Percentiles rank a stretch among this genome's conserved stretches.
phyloP scores from a whole-genome alignment of 1,140 invertebrate genomes.

The Bombus breviceps region DNA sequence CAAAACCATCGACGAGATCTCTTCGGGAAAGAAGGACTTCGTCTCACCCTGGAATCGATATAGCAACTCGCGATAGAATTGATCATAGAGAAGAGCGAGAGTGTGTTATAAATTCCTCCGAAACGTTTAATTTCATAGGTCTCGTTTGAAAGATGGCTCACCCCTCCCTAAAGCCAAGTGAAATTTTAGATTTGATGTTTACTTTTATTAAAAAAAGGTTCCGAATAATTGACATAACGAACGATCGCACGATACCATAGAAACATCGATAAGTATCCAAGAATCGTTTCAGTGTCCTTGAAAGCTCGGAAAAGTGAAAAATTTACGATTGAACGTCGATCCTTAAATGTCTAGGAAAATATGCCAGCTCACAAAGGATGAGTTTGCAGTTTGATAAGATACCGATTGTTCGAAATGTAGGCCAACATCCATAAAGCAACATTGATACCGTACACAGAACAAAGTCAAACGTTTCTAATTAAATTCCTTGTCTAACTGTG shows the following conservation, averaged over 20 bases:
- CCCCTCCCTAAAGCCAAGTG: too few relatives aligned
- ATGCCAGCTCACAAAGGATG: neutral
- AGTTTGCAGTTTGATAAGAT: neutral
- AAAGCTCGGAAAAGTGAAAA: neutral
- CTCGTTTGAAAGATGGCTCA: neutral
- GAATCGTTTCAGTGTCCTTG: too few relatives aligned
- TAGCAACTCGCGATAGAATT: too few relatives aligned
- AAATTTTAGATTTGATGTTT: too few relatives aligned
- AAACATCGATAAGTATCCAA: too few relatives aligned
- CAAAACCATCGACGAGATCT: constrained; percentile 83
- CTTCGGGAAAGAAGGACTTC: constrained; percentile 49
- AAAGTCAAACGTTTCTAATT: constrained; percentile 3
- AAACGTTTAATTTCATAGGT: neutral
- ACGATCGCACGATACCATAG: too few relatives aligned
- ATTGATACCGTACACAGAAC: neutral
- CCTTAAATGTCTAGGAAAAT: neutral
- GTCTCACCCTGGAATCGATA: constrained; percentile 12
- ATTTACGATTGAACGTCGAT: neutral
- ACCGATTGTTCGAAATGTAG: neutral
- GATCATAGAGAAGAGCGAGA: too few relatives aligned
- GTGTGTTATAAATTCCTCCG: too few relatives aligned
- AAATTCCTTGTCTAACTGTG: constrained; percentile 15
- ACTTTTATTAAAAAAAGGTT: too few relatives aligned
- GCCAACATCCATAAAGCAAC: neutral
- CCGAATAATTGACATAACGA: too few relatives aligned